Base-by-base conservation (phyloP, 2,888 invertebrate species). In the Phalera bucephala region DNA sequence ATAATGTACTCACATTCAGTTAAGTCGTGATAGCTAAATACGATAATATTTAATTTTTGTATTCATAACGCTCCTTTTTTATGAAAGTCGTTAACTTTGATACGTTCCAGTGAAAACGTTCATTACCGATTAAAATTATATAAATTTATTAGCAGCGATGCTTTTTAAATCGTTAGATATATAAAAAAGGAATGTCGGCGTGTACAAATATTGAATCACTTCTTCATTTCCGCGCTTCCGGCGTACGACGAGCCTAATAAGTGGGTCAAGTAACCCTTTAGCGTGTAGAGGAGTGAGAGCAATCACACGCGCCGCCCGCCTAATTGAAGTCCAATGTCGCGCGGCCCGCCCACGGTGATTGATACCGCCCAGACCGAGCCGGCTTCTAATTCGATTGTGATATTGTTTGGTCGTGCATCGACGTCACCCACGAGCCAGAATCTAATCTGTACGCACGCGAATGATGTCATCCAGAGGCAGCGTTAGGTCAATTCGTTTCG, bases 271-370 rank as follows among this genome's bases (percentile, higher is more conserved):
- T 81, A 81, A 87, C 81, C 87, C 86, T 86, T 84, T 82, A 71
- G 72, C 65, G 63, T 75, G 75, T 75, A 69, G 70, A 78, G 76
- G 70, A 82, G 80, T 76, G 76, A 82, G 82, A 83, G 83, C 83
- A 85, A 84, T 85, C 84, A 83, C 79, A 76, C 76, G 74, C 80
- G 80, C 77, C 81, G 80, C 80, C 82, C 82, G 85, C 77, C 87
- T 89, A 89, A 89, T 88, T 88, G 88, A 87, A 88, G 85, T 85
- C 86, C 88, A 87, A 84, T 88, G 88, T 88, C 88, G 84, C 74
- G 67, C 80, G 55, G 80, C 79, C 80, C 87, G 82, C 86, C 86
- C 81, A 80, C 81, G 78, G 82, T 85, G 88, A 87, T 87, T 86
- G 85, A 87, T 87, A 85, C 84, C 80, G 75, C 75, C 79, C 80